These are phyloP conservation scores for Oncorhynchus nerka DNA, from an alignment of 2,113 vertebrate genomes.

Conservation along the genomic window DNA sequence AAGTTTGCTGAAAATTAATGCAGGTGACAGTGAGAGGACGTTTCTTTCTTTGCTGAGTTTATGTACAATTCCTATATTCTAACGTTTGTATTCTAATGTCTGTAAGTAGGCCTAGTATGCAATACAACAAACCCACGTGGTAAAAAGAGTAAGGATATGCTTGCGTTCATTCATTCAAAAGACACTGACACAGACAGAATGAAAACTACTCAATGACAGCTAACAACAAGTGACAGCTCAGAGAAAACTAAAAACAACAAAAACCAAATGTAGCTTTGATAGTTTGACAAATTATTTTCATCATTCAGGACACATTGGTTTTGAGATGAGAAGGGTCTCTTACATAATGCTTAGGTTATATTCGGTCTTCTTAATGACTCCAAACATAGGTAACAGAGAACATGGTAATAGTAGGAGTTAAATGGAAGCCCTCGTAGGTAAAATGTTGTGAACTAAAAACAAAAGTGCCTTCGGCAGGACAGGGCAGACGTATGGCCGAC, in stretches of 20 bases:
- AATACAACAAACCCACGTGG: slow-evolving; percentile 4
- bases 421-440: not conserved
- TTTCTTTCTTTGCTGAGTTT: too few species aligned
- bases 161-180: not conserved
- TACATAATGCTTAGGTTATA: not conserved
- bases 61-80: slow-evolving; percentile 45
- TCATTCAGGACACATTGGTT: not conserved
- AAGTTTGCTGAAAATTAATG: too few species aligned
- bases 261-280: not conserved
- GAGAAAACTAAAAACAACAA: not conserved
- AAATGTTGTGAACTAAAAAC: not conserved
- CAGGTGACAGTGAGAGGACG: too few species aligned
- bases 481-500: not conserved
- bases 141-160: not conserved
- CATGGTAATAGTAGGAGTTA: not conserved
- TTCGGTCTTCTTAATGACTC: not conserved
- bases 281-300: not conserved
- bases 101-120: slow-evolving; percentile 27
- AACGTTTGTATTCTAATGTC: slow-evolving; percentile 37
- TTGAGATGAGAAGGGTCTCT: not conserved
- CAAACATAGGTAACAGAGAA: not conserved
- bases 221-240: not conserved
- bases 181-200: not conserved
- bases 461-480: not conserved
- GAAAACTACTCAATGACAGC: not conserved